A percentile compares a stretch with the other conserved stretches of the same genome.
phyloP scores from a whole-genome alignment of 2,113 vertebrate species.

The Phalacrocorax aristotelis region DNA sequence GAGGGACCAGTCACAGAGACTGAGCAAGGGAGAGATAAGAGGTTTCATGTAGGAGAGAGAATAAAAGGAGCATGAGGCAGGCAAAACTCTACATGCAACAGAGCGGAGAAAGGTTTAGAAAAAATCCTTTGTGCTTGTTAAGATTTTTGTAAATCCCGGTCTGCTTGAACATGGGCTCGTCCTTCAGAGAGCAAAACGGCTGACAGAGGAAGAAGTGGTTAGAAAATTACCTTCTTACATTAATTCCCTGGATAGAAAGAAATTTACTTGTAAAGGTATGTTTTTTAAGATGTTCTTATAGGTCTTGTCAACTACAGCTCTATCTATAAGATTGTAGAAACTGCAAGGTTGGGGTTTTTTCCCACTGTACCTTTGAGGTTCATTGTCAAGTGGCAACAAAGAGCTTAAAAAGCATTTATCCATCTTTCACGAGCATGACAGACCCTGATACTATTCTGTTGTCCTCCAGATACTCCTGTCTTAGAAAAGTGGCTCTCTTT shows the following conservation, averaged over 20 bases:
- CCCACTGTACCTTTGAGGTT: not conserved
- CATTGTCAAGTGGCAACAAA: not conserved
- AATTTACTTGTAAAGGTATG: constrained; percentile 5
- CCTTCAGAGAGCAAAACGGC: not conserved
- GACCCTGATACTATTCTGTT: not conserved
- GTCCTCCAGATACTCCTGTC: not conserved
- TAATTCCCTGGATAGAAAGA: constrained; percentile 28
- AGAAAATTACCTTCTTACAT: constrained; percentile 42
- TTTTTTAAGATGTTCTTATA: constrained; percentile 53
- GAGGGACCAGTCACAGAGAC: not conserved
- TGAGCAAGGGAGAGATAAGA: not conserved
- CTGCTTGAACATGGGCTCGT: not conserved
- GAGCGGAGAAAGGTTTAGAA: not conserved
- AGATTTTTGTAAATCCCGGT: constrained; percentile 34
- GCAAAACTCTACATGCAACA: not conserved
- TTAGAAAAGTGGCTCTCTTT: not conserved
- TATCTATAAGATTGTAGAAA: not conserved
- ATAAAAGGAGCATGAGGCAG: not conserved
- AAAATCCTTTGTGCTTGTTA: constrained; percentile 39
- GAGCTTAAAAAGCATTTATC: not conserved
- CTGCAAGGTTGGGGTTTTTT: not conserved
- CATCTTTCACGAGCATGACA: not conserved
- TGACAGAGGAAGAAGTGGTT: not conserved
- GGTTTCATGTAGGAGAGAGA: not conserved
- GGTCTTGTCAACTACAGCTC: constrained; percentile 33